These are phyloP conservation scores for Columbina picui DNA, from an alignment of 2,113 vertebrate species.

Conservation along the genomic window DNA sequence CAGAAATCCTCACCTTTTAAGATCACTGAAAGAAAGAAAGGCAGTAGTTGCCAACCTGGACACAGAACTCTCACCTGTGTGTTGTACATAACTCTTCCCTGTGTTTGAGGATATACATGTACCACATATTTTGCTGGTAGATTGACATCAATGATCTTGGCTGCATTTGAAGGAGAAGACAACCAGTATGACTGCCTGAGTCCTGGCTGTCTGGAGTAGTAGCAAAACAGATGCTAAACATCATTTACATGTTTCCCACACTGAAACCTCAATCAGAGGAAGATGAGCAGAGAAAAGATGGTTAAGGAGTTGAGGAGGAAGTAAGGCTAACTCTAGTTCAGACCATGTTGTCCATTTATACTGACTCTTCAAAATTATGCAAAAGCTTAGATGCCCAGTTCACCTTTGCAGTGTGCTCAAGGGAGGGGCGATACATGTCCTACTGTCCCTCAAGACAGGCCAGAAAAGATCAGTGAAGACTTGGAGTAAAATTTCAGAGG, in stretches of 20 bases:
- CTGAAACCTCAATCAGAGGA: background rate
- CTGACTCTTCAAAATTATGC: background rate
- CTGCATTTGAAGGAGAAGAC: background rate
- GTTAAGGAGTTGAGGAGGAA: background rate
- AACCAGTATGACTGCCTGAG: background rate
- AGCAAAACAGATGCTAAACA: background rate
- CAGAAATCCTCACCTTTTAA: background rate
- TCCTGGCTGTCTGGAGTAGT: background rate
- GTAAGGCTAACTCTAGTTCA: background rate
- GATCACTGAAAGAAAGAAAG: background rate
- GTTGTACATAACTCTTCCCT: background rate
- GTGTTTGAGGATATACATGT: background rate
- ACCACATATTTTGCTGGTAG: background rate
- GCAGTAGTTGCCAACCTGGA: background rate
- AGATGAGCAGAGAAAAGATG: background rate
- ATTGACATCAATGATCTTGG: background rate
- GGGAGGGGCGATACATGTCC: background rate
- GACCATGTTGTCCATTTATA: background rate
- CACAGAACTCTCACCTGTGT: background rate
- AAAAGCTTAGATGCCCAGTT: background rate
- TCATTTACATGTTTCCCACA: background rate
- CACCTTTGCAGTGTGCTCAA: background rate
- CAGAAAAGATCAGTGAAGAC: background rate
- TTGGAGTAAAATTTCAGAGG: background rate
- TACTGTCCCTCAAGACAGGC: background rate